Evolutionary conservation across 1,140 invertebrate genomes (phyloP), one percentile per base, ranked within the genome.

Genomic region (Vanessa tameamea): DNA sequence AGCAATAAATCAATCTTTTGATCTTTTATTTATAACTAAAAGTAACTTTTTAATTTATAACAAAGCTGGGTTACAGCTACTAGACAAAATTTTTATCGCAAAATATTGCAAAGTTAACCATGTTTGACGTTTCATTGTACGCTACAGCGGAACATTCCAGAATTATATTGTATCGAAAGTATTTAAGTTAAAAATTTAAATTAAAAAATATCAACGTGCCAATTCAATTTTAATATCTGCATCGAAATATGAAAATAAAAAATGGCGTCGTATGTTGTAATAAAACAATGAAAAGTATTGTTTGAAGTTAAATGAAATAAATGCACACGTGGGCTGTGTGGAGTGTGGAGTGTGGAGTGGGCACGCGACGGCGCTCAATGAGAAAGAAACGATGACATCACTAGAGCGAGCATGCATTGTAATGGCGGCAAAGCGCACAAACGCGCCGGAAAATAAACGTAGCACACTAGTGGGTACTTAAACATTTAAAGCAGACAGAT

Each of bases 361-460:
- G 50, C 50, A 66, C 64, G 64, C 50, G 64, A 3, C 26, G 64
- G 0, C 64, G 50, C 50, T 51, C 64, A 66, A 31, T 66, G 48
- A 66, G n/a, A 65, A 26, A 66, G 50, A 66, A 66, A 66, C 31
- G 64, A 51, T 51, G 64, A 66, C 64, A 20, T 66, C 64, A 53
- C 50, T 64, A 64, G 37, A 64, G n/a, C 50, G 50, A 53, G 50
- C 50, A 3, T 55, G 50, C 26, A 7, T 55, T 31, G 31, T 67
- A 67, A 67, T 55, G 61, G 26, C 50, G 26, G 47, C 16, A 57
- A 57, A 57, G 16, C 20, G 55, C 23, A 67, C 65, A 67, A 23
- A 37, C 26, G 47, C 50, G 47, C 26, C 26, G 20, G 14, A 53
- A 51, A 53, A 53, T 53, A 53, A n/a, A 53, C n/a, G 50, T 43